Evolutionary conservation across 2,888 invertebrate species (phyloP), one percentile per base, ranked within the genome.

Genomic region (Spilosoma lubricipeda): DNA sequence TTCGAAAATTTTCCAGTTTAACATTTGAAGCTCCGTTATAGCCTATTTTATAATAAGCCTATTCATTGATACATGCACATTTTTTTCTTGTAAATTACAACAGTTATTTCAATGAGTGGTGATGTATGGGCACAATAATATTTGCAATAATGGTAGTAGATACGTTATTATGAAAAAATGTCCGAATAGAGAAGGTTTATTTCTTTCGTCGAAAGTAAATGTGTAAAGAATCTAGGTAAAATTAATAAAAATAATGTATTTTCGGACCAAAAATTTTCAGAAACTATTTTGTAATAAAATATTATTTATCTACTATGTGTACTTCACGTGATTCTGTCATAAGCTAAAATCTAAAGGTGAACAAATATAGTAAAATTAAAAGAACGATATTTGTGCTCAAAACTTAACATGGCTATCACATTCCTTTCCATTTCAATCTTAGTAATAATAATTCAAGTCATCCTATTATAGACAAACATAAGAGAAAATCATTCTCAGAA

Each of bases 61-160:
- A n/a, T 59, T 59, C 59, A 27, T n/a, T 27, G 13, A 59, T 59
- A 59, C 5, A 27, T 4, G 27, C 15, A 30, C 9, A 52, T 52
- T 59, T 59, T 56, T 59, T 59, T 2, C 11, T 27, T 59, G n/a
- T 59, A 30, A 71, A 78, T 18, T 30, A 74, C 42, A 33, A 78
- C 67, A 59, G 39, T 30, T 72, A 79, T 20, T 39, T 73, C 67
- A 66, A 74, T 65, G 75, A 69, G n/a, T 27, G 27, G 59, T 27
- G n/a, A 27, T 59, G 11, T n/a, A 59, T 27, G 27, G 59, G 13
- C n/a, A 56, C 27, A 11, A 59, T 33, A 74, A 72, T 72, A 77
- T 74, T 77, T 79, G 64, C 73, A 82, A 72, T 42, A 70, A 73
- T 72, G 23, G 71, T 79, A 77, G 72, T 76, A n/a, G n/a, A n/a